phyloP scores from a whole-genome alignment of 2,888 invertebrate species.

The Phyto melanocephala region DNA sequence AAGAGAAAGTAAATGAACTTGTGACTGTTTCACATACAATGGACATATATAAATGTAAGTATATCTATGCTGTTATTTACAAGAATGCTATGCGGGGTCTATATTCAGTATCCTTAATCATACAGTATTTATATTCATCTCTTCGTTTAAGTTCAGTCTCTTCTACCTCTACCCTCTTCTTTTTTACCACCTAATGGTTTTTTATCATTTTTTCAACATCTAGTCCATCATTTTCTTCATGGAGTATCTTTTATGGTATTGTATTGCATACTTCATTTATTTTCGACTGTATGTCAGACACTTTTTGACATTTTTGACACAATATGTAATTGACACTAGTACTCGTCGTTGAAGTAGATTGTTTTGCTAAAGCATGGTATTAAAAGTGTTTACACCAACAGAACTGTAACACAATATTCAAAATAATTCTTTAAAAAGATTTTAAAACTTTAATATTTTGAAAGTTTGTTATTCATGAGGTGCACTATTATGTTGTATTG shows the following conservation, averaged over 20 bases:
- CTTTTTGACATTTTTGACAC: slow-evolving; percentile 76
- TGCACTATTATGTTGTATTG: too few relatives aligned
- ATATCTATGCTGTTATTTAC: neutral
- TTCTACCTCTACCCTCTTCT: neutral
- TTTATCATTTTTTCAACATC: slow-evolving; percentile 21
- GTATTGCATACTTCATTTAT: slow-evolving; percentile 31
- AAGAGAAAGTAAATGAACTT: neutral
- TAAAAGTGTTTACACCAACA: slow-evolving; percentile 4
- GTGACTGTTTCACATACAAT: neutral
- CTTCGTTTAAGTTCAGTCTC: neutral
- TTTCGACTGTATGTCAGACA: slow-evolving; percentile 34
- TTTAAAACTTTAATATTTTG: too few relatives aligned
- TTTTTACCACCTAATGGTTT: neutral
- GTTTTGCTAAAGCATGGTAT: neutral
- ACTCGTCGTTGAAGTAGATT: slow-evolving; percentile 65
- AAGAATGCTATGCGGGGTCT: neutral
- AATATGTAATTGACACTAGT: slow-evolving; percentile 76
- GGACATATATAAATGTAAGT: neutral
- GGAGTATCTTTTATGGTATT: neutral
- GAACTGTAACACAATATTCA: neutral
- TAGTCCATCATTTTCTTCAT: neutral
- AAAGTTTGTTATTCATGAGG: too few relatives aligned
- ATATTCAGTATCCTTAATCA: neutral
- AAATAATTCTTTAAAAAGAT: too few relatives aligned
- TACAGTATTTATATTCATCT: neutral